These are phyloP conservation scores for Spermophilus dauricus DNA, from an alignment of 2,113 vertebrate species.

Conservation along the genomic window DNA sequence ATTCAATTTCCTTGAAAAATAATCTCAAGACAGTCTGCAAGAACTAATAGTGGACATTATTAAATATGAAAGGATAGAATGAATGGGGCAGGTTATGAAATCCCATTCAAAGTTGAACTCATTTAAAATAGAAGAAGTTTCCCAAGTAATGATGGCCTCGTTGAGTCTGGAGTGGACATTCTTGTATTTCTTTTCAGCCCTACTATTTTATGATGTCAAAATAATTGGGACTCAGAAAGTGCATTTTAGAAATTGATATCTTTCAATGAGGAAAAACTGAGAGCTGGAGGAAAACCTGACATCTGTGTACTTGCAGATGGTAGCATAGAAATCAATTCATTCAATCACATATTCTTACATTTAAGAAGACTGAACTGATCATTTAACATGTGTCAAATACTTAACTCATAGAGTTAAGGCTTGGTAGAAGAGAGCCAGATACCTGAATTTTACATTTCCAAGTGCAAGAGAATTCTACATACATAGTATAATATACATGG, in stretches of 20 bases:
- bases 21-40: not conserved
- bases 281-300: not conserved
- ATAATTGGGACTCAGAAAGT: slow-evolving; percentile 56
- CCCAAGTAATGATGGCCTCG: not conserved
- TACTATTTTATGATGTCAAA: slow-evolving; percentile 63
- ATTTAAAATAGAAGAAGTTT: slow-evolving; percentile 53
- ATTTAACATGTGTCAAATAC: not conserved
- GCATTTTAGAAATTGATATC: slow-evolving; percentile 63
- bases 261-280: not conserved
- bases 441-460: not conserved
- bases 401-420: not conserved
- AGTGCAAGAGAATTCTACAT: not conserved
- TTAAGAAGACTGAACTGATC: not conserved
- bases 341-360: not conserved
- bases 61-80: slow-evolving; percentile 56
- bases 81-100: slow-evolving; percentile 35
- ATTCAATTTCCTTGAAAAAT: slow-evolving; percentile 68
- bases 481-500: not conserved
- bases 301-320: not conserved
- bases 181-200: slow-evolving; percentile 20
- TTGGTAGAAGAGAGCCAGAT: not conserved
- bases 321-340: not conserved
- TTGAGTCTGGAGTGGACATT: not conserved
- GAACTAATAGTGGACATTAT: slow-evolving; percentile 37
- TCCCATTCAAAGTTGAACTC: slow-evolving; percentile 29